phyloP scores from a whole-genome alignment of 1,140 invertebrate species.

The Metaphire vulgaris region DNA sequence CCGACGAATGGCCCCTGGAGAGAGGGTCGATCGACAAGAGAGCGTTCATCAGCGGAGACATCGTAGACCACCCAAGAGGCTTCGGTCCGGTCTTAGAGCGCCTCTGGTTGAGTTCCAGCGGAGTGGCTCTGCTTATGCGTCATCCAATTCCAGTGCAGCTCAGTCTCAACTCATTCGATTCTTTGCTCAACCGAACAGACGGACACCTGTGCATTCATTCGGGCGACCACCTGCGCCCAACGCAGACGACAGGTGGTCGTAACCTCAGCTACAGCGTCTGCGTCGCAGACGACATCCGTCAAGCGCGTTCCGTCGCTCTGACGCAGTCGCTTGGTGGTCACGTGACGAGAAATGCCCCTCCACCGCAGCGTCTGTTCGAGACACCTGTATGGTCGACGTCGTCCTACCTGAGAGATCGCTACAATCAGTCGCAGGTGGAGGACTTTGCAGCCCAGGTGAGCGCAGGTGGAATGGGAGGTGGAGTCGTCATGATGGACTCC shows the following conservation, averaged over 20 bases:
- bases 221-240: not conserved
- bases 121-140: constrained; percentile 42
- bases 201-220: constrained; percentile 37
- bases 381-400: constrained; percentile 80
- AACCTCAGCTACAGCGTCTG: constrained; percentile 18
- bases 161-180: constrained; percentile 36
- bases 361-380: constrained; percentile 16
- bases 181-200: constrained; percentile 21
- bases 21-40: not conserved
- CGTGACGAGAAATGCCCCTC: constrained; percentile 2
- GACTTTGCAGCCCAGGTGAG: constrained; percentile 52
- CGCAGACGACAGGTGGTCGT: not conserved
- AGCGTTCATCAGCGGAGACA: constrained; percentile 16
- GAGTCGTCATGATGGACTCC: constrained; percentile 80
- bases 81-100: constrained; percentile 32
- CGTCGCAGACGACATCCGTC: constrained; percentile 6
- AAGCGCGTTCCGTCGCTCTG: not conserved
- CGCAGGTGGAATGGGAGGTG: constrained; percentile 61
- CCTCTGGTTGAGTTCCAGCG: constrained; percentile 35
- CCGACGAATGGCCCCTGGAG: constrained; percentile 22
- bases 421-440: constrained; percentile 59
- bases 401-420: constrained; percentile 63
- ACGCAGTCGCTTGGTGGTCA: constrained; percentile 1
- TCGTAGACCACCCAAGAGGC: too few relatives aligned
- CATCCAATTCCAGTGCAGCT: constrained; percentile 41